A percentile compares a stretch with the other conserved stretches of the same genome.
Evolutionary conservation across 1,140 invertebrate genomes (phyloP).

Genomic region (Conus betulinus): DNA sequence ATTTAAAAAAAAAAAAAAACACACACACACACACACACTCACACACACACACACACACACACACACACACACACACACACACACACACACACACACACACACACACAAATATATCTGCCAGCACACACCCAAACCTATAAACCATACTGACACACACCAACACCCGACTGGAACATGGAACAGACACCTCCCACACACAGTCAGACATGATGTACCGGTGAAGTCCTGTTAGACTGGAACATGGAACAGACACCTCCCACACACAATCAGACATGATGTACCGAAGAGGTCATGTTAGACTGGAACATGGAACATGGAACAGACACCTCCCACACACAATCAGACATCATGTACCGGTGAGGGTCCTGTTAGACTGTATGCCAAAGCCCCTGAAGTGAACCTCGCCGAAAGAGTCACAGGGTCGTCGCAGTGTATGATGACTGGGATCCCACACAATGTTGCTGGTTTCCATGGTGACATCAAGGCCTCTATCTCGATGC

Average conservation of each 20-base stretch:
- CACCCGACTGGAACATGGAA: too few species aligned
- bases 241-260: too few species aligned
- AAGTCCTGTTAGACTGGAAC: neutral
- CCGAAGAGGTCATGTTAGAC: neutral
- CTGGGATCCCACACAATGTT: slow-evolving; percentile 52
- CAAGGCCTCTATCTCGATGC: slow-evolving; percentile 41
- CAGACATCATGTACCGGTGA: too few species aligned
- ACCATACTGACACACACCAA: too few species aligned
- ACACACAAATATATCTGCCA: neutral
- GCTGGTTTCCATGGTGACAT: slow-evolving; percentile 17
- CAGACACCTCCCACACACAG: neutral
- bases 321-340: too few species aligned
- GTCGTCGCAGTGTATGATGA: slow-evolving; percentile 51
- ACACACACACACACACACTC: neutral
- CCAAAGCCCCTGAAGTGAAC: slow-evolving; percentile 70
- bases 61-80: neutral
- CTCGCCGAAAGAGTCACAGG: slow-evolving; percentile 67
- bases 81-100: too few species aligned
- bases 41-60: neutral
- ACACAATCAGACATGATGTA: neutral
- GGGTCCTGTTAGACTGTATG: slow-evolving; percentile 41
- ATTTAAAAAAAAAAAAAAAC: neutral
- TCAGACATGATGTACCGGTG: neutral
- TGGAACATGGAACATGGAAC: too few species aligned
- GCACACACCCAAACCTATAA: neutral